Evolutionary conservation across 2,797 vertebrate genomes (phyloP), one percentile per base, ranked within the genome.

Genomic region (Gambusia yucatana): DNA sequence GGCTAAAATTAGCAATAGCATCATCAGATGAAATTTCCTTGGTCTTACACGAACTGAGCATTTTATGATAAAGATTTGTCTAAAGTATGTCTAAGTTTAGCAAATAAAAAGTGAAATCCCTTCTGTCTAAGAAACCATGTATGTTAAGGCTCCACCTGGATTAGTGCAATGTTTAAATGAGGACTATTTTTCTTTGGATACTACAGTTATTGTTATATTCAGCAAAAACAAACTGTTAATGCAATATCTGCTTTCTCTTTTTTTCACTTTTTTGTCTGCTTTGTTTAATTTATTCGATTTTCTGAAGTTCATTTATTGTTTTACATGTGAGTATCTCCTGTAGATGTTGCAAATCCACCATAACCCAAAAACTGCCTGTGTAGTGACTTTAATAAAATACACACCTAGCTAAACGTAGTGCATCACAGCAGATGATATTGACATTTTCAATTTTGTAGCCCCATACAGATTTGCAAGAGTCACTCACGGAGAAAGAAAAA

Each of bases 381-480:
- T 70, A n/a, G 10, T 44, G 22, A 70, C 67, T 70, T 74, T 52
- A n/a, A 65, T 73, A 81, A 87, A 75, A 75, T 47, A 78, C 63
- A 87, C 80, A 82, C 77, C 79, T 73, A 47, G 17, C 77, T 88
- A 65, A 84, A 85, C 82, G 82, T 72, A 82, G 41, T 82, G 70
- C 48, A 82, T 83, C 77, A 79, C 84, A 80, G 83, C 86, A 90
- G 91, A 91, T 85, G 82, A 57, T 48, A 70, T 25, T 70, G 67
- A 61, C 75, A 88, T 80, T 81, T 93, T 90, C 87, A 93, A 88
- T 90, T 90, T 86, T 84, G 81, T 72, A 84, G 82, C 72, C 73
- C 79, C 59, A 65, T 75, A 39, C 80, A 93, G 90, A 93, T 91
- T 89, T 87, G 88, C 89, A 79, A 84, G 86, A 91, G 87, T 91